These are phyloP conservation scores for Odiellus spinosus DNA, from an alignment of 2,888 invertebrate genomes.

Conservation along the genomic window DNA sequence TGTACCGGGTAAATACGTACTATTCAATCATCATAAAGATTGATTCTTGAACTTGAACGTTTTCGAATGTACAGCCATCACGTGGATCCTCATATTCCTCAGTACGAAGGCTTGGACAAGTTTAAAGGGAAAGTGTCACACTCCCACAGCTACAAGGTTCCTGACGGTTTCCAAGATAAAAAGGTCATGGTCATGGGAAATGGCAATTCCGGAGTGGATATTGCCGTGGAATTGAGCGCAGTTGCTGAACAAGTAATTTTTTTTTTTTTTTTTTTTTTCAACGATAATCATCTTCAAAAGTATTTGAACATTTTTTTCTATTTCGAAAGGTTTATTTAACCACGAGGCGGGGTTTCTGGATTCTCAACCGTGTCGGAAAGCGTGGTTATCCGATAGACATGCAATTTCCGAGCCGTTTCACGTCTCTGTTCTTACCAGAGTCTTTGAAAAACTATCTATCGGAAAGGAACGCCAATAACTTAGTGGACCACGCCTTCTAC, in stretches of 20 bases:
- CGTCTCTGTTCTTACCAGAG: no score
- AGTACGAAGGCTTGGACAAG: conserved; percentile 28
- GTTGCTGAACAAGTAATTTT: conserved; percentile 23
- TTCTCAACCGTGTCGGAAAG: conserved; percentile 27
- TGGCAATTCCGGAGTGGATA: conserved; percentile 34
- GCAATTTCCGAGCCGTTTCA: no score
- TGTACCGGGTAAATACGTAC: conserved; percentile 19
- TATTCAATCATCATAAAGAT: no score
- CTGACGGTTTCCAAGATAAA: conserved; percentile 22
- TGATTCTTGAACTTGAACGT: no score
- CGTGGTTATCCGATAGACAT: no score
- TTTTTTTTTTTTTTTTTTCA: no score
- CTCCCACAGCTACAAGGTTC: conserved; percentile 19
- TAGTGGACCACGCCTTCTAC: conserved; percentile 28
- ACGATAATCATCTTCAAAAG: no score
- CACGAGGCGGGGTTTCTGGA: conserved; percentile 34
- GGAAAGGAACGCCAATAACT: no score
- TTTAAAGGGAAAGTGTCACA: conserved; percentile 25
- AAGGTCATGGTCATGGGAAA: conserved; percentile 34
- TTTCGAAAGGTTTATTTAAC: conserved; percentile 34
- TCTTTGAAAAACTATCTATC: no score
- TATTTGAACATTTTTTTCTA: no score
- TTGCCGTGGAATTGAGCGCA: conserved; percentile 28
- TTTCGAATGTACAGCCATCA: conserved; percentile 32
- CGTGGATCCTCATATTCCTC: conserved; percentile 30